Percentiles rank a stretch among this genome's conserved stretches.
Conservation (phyloP, 2,797 vertebrate genomes). For the Anguilla pacifica region DNA sequence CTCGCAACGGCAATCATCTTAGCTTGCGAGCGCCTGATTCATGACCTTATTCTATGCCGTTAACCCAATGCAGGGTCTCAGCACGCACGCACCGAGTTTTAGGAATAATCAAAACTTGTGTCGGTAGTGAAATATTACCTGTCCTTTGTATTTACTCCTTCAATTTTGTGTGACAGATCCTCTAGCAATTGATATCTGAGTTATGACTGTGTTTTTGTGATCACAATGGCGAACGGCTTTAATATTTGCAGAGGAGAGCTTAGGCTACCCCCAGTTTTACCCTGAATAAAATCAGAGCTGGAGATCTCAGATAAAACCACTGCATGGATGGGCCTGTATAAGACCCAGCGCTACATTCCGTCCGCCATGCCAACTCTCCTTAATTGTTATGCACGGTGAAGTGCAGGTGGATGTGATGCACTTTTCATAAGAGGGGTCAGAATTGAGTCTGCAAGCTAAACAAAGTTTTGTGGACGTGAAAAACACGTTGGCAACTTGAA, state of each 20-base stretch:
- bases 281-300: neutral
- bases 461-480: neutral
- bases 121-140: slow-evolving; percentile 5
- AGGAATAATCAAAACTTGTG: neutral
- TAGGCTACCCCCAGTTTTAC: neutral
- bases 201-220: slow-evolving; percentile 7
- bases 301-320: neutral
- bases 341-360: neutral
- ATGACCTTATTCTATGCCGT: neutral
- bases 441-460: neutral
- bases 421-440: neutral
- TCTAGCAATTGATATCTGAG: neutral
- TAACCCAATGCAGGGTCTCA: neutral
- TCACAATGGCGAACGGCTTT: neutral
- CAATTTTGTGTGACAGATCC: neutral
- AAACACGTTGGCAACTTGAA: neutral
- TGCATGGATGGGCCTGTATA: neutral
- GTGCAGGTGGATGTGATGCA: neutral
- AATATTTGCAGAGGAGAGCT: neutral
- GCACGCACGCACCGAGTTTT: neutral
- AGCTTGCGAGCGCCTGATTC: neutral
- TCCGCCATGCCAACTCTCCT: neutral
- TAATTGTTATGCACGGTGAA: neutral
- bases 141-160: neutral
- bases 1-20: neutral